phyloP scores from a whole-genome alignment of 2,888 invertebrate genomes.

The Hydraecia micacea region DNA sequence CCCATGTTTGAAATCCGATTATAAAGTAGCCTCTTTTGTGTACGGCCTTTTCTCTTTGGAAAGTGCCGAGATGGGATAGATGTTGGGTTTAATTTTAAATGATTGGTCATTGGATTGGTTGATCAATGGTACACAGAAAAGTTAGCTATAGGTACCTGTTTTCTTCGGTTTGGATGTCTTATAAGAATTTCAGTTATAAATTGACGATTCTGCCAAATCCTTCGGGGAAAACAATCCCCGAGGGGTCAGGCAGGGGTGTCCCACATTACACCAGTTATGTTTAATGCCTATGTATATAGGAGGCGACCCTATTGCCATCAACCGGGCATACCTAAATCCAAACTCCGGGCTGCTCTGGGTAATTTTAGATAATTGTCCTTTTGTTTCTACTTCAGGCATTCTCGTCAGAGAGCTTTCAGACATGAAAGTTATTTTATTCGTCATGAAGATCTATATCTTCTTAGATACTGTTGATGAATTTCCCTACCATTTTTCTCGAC shows the following conservation, averaged over 20 bases:
- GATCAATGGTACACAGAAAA: not conserved
- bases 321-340: not conserved
- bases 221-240: not conserved
- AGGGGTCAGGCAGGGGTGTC: not conserved
- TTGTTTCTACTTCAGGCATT: not conserved
- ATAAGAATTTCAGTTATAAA: not conserved
- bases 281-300: not conserved
- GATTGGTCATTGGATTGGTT: conserved; percentile 32
- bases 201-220: too few species aligned
- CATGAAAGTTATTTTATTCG: not conserved
- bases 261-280: not conserved
- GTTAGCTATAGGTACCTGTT: not conserved
- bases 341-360: not conserved
- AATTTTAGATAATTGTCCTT: not conserved
- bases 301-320: not conserved
- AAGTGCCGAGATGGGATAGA: conserved; percentile 53
- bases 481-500: not conserved
- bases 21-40: conserved; percentile 67
- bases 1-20: conserved; percentile 69
- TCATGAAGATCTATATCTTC: not conserved
- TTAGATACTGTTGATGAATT: not conserved
- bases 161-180: not conserved
- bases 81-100: conserved; percentile 49
- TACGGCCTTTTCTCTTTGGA: conserved; percentile 54
- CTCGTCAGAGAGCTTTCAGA: too few species aligned